Evolutionary conservation across 1,140 invertebrate species (phyloP).

Genomic region (Orchesella cincta): DNA sequence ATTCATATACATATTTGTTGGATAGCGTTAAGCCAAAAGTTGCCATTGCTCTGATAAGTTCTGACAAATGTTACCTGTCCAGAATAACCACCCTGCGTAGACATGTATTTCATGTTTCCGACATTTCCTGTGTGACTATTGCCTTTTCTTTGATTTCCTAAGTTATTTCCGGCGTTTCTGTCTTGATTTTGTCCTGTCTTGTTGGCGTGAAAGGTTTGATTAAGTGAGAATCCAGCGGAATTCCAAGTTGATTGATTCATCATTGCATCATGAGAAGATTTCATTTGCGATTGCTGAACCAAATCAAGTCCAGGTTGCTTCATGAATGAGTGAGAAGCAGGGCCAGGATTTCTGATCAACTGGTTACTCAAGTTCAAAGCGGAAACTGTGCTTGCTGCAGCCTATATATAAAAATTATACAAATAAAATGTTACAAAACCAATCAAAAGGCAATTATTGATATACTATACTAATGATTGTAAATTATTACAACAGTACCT

Average conservation of each 20-base stretch:
- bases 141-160: conserved; percentile 33
- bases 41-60: too few species aligned
- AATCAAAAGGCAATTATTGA: background rate
- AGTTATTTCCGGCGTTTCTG: conserved; percentile 31
- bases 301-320: conserved; percentile 33
- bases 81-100: conserved; percentile 28
- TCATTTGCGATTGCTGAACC: conserved; percentile 29
- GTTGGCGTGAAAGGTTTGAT: conserved; percentile 35
- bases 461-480: background rate
- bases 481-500: conserved; percentile 26
- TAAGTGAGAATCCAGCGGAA: conserved; percentile 23
- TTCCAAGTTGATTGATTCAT: conserved; percentile 42
- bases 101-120: conserved; percentile 24
- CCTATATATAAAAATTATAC: conserved; percentile 20
- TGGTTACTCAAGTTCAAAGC: conserved; percentile 36
- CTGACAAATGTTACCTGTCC: conserved; percentile 29
- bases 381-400: conserved; percentile 36
- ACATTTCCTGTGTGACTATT: conserved; percentile 1
- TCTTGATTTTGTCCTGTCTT: conserved; percentile 29
- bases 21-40: too few species aligned
- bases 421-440: background rate
- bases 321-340: conserved; percentile 30
- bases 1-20: background rate
- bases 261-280: conserved; percentile 34
- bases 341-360: conserved; percentile 23